Percentiles rank a stretch among this genome's conserved stretches.
phyloP scores from a whole-genome alignment of 2,113 vertebrate genomes.

The Apodemus speciosus region DNA sequence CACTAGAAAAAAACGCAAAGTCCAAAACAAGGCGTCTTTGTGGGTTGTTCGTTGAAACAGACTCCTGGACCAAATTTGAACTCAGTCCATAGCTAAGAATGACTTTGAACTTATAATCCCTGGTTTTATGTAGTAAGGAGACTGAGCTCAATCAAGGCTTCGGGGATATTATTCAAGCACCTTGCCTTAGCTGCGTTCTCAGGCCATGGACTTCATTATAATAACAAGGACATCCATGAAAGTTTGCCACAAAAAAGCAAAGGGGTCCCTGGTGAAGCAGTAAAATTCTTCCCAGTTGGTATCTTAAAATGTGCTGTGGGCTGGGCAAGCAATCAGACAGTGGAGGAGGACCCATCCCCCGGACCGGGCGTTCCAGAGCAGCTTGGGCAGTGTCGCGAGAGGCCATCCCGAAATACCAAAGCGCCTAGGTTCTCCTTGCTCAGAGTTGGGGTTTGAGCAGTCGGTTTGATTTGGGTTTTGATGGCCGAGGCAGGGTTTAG shows the following conservation, averaged over 20 bases:
- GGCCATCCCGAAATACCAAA: background rate
- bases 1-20: background rate
- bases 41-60: background rate
- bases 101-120: background rate
- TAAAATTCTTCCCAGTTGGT: slow-evolving; percentile 11
- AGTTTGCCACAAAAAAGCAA: background rate
- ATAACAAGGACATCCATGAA: background rate
- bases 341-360: background rate
- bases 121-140: background rate
- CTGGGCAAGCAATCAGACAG: background rate
- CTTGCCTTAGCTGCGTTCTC: background rate
- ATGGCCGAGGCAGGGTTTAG: background rate
- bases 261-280: background rate
- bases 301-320: background rate
- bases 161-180: background rate
- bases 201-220: background rate
- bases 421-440: background rate
- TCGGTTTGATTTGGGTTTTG: background rate
- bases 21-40: background rate
- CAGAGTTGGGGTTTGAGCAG: background rate
- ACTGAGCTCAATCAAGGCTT: background rate
- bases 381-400: background rate
- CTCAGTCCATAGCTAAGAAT: background rate
- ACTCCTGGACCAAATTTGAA: background rate
- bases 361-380: background rate